phyloP scores from a whole-genome alignment of 2,113 vertebrate genomes.

The Tyto alba region DNA sequence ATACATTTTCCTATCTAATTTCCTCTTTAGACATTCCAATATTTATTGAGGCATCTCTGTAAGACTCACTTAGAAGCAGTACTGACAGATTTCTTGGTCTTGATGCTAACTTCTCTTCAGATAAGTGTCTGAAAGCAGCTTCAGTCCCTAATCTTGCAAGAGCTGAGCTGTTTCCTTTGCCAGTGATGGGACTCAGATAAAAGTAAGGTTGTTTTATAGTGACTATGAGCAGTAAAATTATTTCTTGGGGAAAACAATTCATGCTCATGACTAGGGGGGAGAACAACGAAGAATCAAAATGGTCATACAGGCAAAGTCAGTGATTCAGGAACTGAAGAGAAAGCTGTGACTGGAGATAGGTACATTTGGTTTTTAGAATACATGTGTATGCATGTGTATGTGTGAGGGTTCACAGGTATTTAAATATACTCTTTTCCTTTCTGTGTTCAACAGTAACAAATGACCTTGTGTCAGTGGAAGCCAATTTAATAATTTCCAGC shows the following conservation, averaged over 20 bases:
- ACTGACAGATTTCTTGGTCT: neutral
- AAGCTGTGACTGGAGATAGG: neutral
- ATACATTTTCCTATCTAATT: neutral
- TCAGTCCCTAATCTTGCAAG: neutral
- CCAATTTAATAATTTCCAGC: neutral
- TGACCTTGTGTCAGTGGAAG: neutral
- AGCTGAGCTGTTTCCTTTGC: neutral
- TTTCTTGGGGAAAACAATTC: neutral
- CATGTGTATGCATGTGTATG: accelerated
- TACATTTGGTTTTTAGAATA: neutral
- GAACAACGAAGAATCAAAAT: neutral
- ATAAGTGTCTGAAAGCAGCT: neutral
- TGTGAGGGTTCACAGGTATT: neutral
- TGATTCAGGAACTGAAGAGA: neutral
- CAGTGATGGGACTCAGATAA: neutral
- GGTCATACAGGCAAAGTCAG: neutral
- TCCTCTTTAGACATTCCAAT: neutral
- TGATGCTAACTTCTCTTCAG: neutral
- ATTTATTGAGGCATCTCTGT: neutral
- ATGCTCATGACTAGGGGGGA: neutral
- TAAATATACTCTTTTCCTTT: neutral
- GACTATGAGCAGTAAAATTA: neutral
- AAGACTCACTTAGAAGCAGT: neutral
- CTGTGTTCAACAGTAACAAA: neutral
- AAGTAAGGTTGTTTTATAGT: neutral